Base-by-base conservation (phyloP, 2,888 invertebrate species). In the Agrochola litura region DNA sequence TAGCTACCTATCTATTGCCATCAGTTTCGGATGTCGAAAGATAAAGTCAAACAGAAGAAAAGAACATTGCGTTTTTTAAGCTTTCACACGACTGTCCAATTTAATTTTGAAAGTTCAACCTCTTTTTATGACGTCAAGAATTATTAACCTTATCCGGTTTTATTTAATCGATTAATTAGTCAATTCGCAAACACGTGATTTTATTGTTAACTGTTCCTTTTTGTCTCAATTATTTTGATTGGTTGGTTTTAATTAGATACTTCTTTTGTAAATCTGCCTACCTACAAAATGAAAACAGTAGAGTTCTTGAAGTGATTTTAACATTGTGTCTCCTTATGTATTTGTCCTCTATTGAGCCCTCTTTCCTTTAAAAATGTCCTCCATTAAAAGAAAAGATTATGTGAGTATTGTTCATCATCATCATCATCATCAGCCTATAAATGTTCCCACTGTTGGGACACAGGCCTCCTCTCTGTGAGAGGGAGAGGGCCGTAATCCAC, bases 141-240 rank as follows among this genome's bases (percentile, higher is more conserved):
- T 65, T 69, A 60, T 60, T 58, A 49, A 25, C 25, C 25, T 60
- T 25, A 12, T 70, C 63, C 25, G 69, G 69, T 77, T 85, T 73
- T n/a, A 46, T 68, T 68, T 72, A 70, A 76, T 64, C 16, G 71
- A 22, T 30, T 49, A 79, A 74, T 79, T 67, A 72, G 49, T 63
- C 8, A 19, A 71, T 80, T 75, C 6, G 10, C 16, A 14, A 30
- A 60, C 49, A 43, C 16, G n/a, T 65, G 12, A 63, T 60, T 61
- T 52, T 64, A 30, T 64, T 76, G 60, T 70, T n/a, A 0, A 30
- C 30, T 43, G 61, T 43, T 22, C 60, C 61, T 77, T 83, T 25
- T 67, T 37, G 58, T 54, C 78, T 88, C 74, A 89, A 77, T 89
- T 90, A 76, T 70, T 80, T 77, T 66, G 14, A 70, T 70, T 61